Evolutionary conservation across 2,113 vertebrate species (phyloP).

Genomic region (Thymallus thymallus): DNA sequence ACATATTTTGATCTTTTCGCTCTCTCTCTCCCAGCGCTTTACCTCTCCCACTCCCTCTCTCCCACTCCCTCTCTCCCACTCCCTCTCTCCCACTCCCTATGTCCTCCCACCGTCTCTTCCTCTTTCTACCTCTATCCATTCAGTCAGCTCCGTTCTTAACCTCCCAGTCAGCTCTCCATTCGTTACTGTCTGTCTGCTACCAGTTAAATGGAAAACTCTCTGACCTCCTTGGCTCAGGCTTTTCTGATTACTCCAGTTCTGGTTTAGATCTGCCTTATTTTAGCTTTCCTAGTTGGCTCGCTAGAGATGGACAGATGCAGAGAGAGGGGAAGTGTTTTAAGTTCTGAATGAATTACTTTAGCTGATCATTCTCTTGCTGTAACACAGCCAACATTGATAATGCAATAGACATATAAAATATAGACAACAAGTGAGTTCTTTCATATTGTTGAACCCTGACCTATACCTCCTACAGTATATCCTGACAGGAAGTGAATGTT

Average conservation of each 20-base stretch:
- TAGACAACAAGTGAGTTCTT: too few species aligned
- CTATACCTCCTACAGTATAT: too few species aligned
- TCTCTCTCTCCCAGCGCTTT: not conserved
- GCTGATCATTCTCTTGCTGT: too few species aligned
- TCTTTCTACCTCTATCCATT: not conserved
- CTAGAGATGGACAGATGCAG: not conserved
- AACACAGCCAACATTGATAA: too few species aligned
- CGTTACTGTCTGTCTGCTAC: slow-evolving; percentile 1
- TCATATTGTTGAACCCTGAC: too few species aligned
- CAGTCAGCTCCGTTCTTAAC: not conserved
- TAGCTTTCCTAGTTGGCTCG: not conserved
- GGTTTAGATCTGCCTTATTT: not conserved
- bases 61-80: not conserved
- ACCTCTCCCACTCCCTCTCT: too few species aligned
- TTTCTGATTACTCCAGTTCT: not conserved
- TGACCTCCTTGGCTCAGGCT: not conserved
- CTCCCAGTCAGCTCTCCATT: not conserved
- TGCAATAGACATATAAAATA: too few species aligned
- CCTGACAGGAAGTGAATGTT: not conserved
- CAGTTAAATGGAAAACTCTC: not conserved
- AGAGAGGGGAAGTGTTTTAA: not conserved
- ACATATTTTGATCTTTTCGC: not conserved
- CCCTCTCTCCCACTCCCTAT: not conserved
- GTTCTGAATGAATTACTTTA: too few species aligned
- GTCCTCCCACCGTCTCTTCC: not conserved